Evolutionary conservation across 2,888 invertebrate genomes (phyloP).

Genomic region (Gryllus longicercus): DNA sequence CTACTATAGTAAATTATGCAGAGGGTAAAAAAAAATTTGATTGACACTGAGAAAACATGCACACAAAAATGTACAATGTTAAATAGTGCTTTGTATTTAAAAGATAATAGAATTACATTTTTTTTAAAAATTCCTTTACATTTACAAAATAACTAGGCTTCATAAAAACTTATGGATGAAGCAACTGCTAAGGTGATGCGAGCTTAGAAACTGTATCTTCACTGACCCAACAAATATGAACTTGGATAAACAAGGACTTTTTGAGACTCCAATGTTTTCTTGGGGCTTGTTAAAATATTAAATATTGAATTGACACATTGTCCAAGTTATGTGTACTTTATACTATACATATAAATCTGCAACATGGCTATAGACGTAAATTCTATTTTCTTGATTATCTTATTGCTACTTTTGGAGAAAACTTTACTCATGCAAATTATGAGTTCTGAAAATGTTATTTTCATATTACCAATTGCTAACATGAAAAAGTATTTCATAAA

Average conservation of each 20-base stretch:
- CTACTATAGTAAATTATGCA: background rate
- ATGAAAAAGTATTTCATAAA: too few relatives aligned
- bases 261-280: background rate
- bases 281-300: background rate
- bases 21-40: background rate
- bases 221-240: background rate
- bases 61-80: background rate
- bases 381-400: background rate
- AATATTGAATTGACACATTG: background rate
- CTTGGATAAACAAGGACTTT: background rate
- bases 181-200: constrained; percentile 1
- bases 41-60: background rate
- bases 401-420: background rate
- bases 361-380: background rate
- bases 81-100: constrained; percentile 17
- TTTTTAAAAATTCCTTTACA: background rate
- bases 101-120: constrained; percentile 1
- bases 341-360: constrained; percentile 21
- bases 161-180: background rate
- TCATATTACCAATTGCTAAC: background rate
- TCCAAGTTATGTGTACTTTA: background rate
- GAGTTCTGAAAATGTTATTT: background rate
- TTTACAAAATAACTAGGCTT: constrained; percentile 9
- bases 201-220: background rate
- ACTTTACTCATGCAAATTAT: background rate